These are phyloP conservation scores for Cyclophora punctaria DNA, from an alignment of 2,888 invertebrate species.

Conservation along the genomic window DNA sequence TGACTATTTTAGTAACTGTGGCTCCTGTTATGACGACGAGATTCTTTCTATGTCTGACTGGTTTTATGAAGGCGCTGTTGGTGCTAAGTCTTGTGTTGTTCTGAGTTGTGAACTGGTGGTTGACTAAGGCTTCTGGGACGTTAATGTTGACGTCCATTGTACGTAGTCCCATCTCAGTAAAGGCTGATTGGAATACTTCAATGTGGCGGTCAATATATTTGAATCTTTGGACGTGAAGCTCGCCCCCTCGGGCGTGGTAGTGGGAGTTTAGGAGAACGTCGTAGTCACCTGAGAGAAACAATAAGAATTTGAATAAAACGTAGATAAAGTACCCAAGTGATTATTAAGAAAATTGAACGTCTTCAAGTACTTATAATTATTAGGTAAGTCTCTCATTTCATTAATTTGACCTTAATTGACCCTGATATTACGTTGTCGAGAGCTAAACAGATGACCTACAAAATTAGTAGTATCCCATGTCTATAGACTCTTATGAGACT, in stretches of 20 bases:
- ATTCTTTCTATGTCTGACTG: slow-evolving; percentile 57
- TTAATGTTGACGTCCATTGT: slow-evolving; percentile 59
- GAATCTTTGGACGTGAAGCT: slow-evolving; percentile 61
- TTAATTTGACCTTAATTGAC: no score
- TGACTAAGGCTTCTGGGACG: slow-evolving; percentile 56
- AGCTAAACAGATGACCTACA: no score
- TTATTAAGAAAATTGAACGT: no score
- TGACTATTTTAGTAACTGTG: slow-evolving; percentile 55
- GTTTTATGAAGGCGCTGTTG: slow-evolving; percentile 59
- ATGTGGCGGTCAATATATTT: slow-evolving; percentile 57
- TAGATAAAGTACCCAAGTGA: no score
- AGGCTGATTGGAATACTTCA: slow-evolving; percentile 55
- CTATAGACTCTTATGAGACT: no score
- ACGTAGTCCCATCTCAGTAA: slow-evolving; percentile 61
- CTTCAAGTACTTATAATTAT: no score
- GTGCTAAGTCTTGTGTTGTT: slow-evolving; percentile 66
- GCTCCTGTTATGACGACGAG: slow-evolving; percentile 54
- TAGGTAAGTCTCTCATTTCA: no score
- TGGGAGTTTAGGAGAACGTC: slow-evolving; percentile 62
- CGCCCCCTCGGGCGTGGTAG: slow-evolving; percentile 64
- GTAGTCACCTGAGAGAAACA: slow-evolving; percentile 49
- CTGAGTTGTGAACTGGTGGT: slow-evolving; percentile 55
- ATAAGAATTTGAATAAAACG: no score
- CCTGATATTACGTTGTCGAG: no score
- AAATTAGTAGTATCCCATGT: no score